phyloP scores from a whole-genome alignment of 2,113 vertebrate species.

The Triplophysa rosa region DNA sequence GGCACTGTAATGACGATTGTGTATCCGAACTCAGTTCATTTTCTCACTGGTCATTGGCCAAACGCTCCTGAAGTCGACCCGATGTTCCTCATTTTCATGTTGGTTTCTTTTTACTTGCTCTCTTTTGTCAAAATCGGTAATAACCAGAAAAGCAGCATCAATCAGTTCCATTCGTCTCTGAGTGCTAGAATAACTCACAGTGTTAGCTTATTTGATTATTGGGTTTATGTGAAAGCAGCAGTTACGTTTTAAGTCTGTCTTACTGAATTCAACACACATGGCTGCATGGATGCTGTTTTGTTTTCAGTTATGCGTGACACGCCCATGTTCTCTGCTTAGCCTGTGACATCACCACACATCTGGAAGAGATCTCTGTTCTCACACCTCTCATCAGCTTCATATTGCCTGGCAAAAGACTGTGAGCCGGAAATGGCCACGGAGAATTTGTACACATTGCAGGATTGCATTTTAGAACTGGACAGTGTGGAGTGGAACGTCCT shows the following conservation, averaged over 20 bases:
- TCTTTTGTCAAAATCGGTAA: neutral
- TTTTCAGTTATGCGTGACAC: neutral
- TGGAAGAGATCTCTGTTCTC: slow-evolving; percentile 41
- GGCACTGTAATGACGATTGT: neutral
- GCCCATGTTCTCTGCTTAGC: slow-evolving; percentile 12
- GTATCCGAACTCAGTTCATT: neutral
- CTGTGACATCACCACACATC: slow-evolving; percentile 55
- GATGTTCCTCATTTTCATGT: slow-evolving; percentile 7
- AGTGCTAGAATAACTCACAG: neutral
- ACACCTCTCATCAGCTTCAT: slow-evolving; percentile 13
- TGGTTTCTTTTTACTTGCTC: neutral
- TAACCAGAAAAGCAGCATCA: neutral
- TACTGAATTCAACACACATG: neutral
- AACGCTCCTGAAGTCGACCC: neutral
- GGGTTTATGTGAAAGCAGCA: neutral
- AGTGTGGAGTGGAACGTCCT: neutral
- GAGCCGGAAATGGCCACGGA: neutral
- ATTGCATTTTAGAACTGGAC: neutral
- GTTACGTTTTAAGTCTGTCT: neutral
- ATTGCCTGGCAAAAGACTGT: slow-evolving; percentile 44
- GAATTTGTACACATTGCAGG: neutral
- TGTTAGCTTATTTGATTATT: neutral
- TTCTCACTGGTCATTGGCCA: neutral
- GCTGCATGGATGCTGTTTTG: neutral
- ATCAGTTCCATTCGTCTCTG: neutral